Base-by-base conservation (phyloP, 1,140 invertebrate species). In the Sarcophaga bullata region DNA sequence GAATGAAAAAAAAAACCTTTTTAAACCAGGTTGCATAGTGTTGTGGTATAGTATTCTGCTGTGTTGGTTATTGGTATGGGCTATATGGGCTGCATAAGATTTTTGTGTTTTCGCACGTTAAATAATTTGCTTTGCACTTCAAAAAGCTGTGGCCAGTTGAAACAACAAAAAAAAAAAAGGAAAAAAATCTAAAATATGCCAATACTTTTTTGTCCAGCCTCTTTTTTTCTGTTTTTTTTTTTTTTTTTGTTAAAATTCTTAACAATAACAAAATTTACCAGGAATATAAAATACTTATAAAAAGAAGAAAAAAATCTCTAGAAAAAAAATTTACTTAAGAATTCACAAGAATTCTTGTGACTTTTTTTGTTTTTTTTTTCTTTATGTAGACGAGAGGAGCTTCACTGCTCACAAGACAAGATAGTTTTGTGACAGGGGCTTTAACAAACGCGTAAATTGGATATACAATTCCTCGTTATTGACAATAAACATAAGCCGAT, bases 61-160 rank as follows among this genome's bases (percentile, higher is more conserved):
- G 9, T 72, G 19, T 72, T 72, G 25, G 25, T 37, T 37, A 37
- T 37, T 37, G 25, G 25, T 37, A 37, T 37, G 25, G 25, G 25
- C 25, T 37, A 37, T 37, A 37, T 37, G 25, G 25, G 25, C 25
- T 37, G 25, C 25, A 37, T 37, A 37, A 37, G n/a, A 72, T 72
- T 72, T 37, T 37, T 72, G 19, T 72, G 37, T 72, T 78, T 78
- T 78, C 75, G 75, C 75, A 78, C 75, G 75, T 78, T 78, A 78
- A 78, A 78, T 78, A 78, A 78, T 78, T 78, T 78, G 75, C 75
- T 78, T 78, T 78, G 75, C 75, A 50, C 73, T 76, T 76, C 73
- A 76, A 49, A 73, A 19, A 19, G 48, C n/a, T 50, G 8, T 50
- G 6, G n/a, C 19, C 19, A 76, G 17, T 5, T 15, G 46, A 37